phyloP scores from a whole-genome alignment of 1,140 invertebrate species.

The Aphaenogaster rudis region DNA sequence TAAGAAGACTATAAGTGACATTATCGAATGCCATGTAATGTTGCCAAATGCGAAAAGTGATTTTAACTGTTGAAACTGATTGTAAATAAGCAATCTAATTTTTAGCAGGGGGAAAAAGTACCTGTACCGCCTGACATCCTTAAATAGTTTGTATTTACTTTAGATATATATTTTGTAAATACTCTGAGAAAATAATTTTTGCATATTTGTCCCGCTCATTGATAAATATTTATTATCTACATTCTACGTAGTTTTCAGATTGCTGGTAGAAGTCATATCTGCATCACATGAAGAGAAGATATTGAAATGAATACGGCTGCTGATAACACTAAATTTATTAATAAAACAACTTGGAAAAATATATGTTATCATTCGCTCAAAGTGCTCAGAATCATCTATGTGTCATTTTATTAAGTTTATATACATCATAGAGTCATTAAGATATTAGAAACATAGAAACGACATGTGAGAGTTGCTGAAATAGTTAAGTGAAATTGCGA shows the following conservation, averaged over 20 bases:
- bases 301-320: not conserved
- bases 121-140: too few species aligned
- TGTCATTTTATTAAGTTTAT: not conserved
- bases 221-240: not conserved
- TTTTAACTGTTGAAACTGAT: too few species aligned
- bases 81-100: too few species aligned
- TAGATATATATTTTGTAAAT: not conserved
- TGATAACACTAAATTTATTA: constrained; percentile 5
- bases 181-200: not conserved
- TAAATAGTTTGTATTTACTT: not conserved
- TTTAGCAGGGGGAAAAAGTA: too few species aligned
- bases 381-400: not conserved
- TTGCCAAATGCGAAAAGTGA: too few species aligned
- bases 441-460: not conserved
- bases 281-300: not conserved
- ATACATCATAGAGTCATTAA: not conserved
- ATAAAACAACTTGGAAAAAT: not conserved
- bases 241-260: not conserved
- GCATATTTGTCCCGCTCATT: not conserved
- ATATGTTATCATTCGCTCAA: not conserved
- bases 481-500: not conserved
- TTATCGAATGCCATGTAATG: too few species aligned
- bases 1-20: too few species aligned
- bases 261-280: not conserved
- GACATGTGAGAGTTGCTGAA: not conserved